phyloP scores from a whole-genome alignment of 2,888 invertebrate species.

The Tachina fera region DNA sequence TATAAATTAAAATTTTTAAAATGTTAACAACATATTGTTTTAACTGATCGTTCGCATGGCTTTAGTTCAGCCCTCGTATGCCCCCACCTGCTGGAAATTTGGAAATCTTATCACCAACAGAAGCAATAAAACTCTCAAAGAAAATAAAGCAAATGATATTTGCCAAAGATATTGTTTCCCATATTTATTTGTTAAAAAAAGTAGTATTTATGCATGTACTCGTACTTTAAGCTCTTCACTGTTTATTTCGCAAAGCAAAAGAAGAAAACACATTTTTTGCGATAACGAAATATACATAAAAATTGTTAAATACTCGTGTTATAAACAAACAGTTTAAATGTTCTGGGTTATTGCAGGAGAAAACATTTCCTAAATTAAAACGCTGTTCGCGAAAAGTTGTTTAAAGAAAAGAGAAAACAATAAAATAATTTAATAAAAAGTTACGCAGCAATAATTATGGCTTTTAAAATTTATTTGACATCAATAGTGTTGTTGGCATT shows the following conservation, averaged over 20 bases:
- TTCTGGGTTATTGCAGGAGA: slow-evolving; percentile 36
- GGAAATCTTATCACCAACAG: slow-evolving; percentile 49
- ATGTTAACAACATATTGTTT: too few relatives aligned
- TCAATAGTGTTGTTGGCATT: slow-evolving; percentile 38
- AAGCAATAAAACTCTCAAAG: slow-evolving; percentile 45
- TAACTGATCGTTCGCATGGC: neutral
- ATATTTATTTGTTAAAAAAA: neutral
- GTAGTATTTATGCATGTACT: neutral
- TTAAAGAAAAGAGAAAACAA: slow-evolving; percentile 10
- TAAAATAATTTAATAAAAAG: slow-evolving; percentile 15
- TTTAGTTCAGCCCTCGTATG: slow-evolving; percentile 22
- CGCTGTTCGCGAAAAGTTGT: neutral
- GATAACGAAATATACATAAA: slow-evolving; percentile 52
- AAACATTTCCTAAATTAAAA: slow-evolving; percentile 41
- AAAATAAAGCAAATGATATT: slow-evolving; percentile 32
- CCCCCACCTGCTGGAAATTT: neutral
- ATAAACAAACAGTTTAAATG: slow-evolving; percentile 61
- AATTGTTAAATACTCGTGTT: slow-evolving; percentile 52
- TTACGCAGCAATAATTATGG: slow-evolving; percentile 18
- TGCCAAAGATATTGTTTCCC: slow-evolving; percentile 32
- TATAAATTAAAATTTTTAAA: too few relatives aligned
- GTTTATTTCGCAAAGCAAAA: slow-evolving; percentile 24
- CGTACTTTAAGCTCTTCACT: slow-evolving; percentile 28
- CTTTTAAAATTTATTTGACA: slow-evolving; percentile 18
- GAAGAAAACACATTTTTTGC: neutral